Evolutionary conservation across 2,888 invertebrate species (phyloP).

Genomic region (Tetragonisca angustula): DNA sequence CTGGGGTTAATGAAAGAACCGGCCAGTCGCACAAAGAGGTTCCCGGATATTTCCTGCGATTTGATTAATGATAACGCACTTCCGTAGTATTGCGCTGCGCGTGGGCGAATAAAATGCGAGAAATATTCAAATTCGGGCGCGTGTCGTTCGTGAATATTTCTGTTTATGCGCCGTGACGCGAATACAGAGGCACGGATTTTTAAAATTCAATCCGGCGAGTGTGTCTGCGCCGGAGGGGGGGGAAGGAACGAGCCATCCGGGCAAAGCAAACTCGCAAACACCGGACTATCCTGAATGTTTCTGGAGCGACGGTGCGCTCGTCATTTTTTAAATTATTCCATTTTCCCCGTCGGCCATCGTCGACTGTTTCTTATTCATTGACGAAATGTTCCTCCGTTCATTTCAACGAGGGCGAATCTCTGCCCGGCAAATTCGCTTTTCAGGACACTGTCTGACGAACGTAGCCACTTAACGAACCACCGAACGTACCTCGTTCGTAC

Average conservation of each 20-base stretch:
- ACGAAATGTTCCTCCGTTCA: not conserved
- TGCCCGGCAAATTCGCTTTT: not conserved
- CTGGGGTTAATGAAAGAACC: not conserved
- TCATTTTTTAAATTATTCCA: constrained; percentile 23
- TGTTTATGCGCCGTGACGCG: constrained; percentile 28
- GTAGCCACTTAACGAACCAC: not conserved
- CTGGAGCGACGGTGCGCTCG: not conserved
- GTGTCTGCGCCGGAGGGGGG: constrained; percentile 5
- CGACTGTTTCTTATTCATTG: not conserved
- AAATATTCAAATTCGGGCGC: constrained; percentile 41
- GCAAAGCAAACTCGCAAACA: constrained; percentile 14
- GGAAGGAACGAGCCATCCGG: constrained; percentile 25
- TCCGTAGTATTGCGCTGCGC: not conserved
- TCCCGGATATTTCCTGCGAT: not conserved
- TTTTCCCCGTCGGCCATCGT: not conserved
- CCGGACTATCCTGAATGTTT: constrained; percentile 23
- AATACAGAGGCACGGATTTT: constrained; percentile 39
- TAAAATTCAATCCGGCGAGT: constrained; percentile 55
- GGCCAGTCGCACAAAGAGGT: no score
- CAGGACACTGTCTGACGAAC: not conserved
- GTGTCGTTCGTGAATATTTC: constrained; percentile 28
- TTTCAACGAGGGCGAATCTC: not conserved
- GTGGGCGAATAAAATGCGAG: constrained; percentile 3
- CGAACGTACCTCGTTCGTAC: not conserved
- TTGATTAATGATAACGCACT: constrained; percentile 1